phyloP scores from a whole-genome alignment of 2,888 invertebrate species.

The Lymantria monacha region DNA sequence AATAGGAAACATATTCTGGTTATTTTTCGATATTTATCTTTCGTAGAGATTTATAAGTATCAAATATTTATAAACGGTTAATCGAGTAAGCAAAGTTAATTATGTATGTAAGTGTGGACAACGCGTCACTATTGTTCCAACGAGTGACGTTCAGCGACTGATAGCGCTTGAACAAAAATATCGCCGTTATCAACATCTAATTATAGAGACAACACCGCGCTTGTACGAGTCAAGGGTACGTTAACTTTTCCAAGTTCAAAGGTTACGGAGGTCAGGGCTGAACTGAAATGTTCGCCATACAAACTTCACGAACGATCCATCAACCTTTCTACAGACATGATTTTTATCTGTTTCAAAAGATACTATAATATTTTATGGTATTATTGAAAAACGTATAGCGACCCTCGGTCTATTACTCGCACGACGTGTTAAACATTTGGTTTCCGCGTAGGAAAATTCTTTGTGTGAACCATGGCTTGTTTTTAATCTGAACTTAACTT shows the following conservation, averaged over 20 bases:
- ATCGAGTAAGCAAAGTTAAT: too few relatives aligned
- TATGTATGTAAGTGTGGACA: conserved; percentile 13
- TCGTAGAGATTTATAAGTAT: too few relatives aligned
- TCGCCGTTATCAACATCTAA: conserved; percentile 63
- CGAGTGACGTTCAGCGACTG: conserved; percentile 26
- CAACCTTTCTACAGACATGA: conserved; percentile 13
- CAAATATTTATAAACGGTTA: too few relatives aligned
- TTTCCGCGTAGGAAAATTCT: conserved; percentile 11
- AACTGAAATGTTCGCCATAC: conserved; percentile 34
- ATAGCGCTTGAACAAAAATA: conserved; percentile 47
- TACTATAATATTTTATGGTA: too few relatives aligned
- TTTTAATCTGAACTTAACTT: too few relatives aligned
- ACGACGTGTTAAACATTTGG: too few relatives aligned
- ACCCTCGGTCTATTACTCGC: too few relatives aligned
- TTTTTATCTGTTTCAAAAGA: conserved; percentile 14
- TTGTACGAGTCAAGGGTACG: conserved; percentile 75
- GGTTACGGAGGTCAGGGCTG: conserved; percentile 69
- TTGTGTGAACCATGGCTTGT: too few relatives aligned
- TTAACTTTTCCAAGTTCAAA: conserved; percentile 77
- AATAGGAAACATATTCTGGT: too few relatives aligned
- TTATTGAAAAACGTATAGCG: too few relatives aligned
- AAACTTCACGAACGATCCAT: conserved; percentile 30
- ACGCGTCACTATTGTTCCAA: conserved; percentile 18
- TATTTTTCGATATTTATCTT: too few relatives aligned
- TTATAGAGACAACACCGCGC: conserved; percentile 66